phyloP scores from a whole-genome alignment of 2,113 vertebrate species.

The Myxocyprinus asiaticus region DNA sequence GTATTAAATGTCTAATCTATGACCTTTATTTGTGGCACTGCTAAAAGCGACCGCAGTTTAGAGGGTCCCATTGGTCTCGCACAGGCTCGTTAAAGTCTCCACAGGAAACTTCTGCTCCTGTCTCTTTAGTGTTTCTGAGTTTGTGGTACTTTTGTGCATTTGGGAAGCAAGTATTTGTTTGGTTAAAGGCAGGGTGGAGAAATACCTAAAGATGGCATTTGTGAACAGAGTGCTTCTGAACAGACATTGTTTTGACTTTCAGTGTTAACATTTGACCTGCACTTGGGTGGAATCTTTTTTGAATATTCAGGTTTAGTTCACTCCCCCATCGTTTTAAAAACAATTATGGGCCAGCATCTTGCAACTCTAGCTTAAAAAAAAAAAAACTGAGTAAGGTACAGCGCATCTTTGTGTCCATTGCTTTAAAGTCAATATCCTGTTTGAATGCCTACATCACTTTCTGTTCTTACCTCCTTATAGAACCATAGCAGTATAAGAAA shows the following conservation, averaged over 20 bases:
- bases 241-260: not conserved
- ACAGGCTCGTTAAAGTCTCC: conserved; percentile 4
- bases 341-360: too few relatives aligned
- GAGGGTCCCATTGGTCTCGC: not conserved
- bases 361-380: too few relatives aligned
- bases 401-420: not conserved
- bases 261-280: not conserved
- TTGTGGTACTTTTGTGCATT: not conserved
- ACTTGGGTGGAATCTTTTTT: not conserved
- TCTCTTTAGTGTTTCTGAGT: not conserved
- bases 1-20: conserved; percentile 10
- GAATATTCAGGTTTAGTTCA: not conserved
- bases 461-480: conserved; percentile 19
- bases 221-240: not conserved
- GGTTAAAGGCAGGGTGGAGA: not conserved
- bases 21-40: not conserved
- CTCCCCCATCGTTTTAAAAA: not conserved
- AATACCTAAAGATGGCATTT: not conserved
- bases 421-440: conserved; percentile 9
- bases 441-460: not conserved
- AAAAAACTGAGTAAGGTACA: too few relatives aligned
- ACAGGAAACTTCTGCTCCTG: not conserved
- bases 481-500: conserved; percentile 17
- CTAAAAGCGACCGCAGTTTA: not conserved
- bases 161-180: not conserved